Conservation (phyloP, 1,140 invertebrate species). For the Araneus ventricosus region DNA sequence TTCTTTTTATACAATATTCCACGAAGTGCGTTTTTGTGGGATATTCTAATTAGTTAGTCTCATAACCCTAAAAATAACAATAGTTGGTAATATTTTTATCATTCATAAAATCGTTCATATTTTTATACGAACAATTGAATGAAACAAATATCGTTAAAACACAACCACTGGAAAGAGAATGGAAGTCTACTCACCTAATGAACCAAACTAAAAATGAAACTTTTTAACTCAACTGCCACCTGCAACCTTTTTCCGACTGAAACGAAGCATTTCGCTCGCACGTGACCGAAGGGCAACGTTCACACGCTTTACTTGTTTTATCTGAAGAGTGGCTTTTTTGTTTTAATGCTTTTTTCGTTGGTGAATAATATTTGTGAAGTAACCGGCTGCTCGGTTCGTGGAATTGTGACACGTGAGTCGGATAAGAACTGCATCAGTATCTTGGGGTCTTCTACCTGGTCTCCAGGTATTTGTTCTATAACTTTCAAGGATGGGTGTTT, state of each 20-base stretch:
- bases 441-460: not conserved
- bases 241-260: not conserved
- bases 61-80: too few species aligned
- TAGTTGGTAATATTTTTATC: too few species aligned
- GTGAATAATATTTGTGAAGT: constrained; percentile 27
- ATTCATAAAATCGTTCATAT: too few species aligned
- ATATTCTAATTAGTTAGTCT: too few species aligned
- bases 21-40: too few species aligned
- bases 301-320: constrained; percentile 27
- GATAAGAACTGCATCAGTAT: not conserved
- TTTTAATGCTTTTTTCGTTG: not conserved
- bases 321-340: not conserved
- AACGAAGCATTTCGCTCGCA: not conserved
- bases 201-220: not conserved
- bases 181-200: not conserved
- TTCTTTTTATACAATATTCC: too few species aligned
- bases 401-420: not conserved
- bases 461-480: not conserved
- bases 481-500: not conserved
- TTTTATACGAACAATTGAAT: too few species aligned
- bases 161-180: too few species aligned
- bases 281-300: constrained; percentile 7
- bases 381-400: not conserved
- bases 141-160: too few species aligned
- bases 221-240: not conserved